These are phyloP conservation scores for Brienomyrus longianalis DNA, from an alignment of 2,113 vertebrate species.

Conservation along the genomic window DNA sequence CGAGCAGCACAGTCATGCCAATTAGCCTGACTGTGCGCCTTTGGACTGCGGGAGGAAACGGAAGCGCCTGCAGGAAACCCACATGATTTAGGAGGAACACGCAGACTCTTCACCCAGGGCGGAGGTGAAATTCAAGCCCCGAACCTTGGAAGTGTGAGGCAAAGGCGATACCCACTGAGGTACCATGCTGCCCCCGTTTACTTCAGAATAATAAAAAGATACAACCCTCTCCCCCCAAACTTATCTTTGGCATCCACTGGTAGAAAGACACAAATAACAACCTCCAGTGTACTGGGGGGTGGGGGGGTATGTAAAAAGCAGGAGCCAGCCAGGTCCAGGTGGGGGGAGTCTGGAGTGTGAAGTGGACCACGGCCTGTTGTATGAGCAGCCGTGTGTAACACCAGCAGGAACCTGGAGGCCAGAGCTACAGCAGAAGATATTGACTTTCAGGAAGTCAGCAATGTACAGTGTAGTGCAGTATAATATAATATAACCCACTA, in stretches of 20 bases:
- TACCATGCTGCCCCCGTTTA: background rate
- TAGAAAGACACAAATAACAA: background rate
- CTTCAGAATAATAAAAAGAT: background rate
- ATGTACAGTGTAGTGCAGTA: background rate
- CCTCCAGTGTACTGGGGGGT: background rate
- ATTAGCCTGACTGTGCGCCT: background rate
- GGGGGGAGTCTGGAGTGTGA: background rate
- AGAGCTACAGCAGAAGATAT: background rate
- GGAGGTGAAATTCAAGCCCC: background rate
- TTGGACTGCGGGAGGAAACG: background rate
- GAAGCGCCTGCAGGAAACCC: background rate
- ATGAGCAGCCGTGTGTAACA: background rate
- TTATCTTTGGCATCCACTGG: background rate
- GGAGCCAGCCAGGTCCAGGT: background rate
- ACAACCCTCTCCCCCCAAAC: too few species aligned
- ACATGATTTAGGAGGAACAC: background rate
- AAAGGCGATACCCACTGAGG: background rate
- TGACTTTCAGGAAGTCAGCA: background rate
- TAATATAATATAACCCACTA: background rate
- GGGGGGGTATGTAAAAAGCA: background rate
- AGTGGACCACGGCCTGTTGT: background rate
- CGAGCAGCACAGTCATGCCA: background rate
- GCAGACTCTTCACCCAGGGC: too few species aligned
- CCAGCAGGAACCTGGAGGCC: background rate
- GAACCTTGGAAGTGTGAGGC: background rate